phyloP scores from a whole-genome alignment of 2,113 vertebrate genomes.

The Montifringilla adamsi region DNA sequence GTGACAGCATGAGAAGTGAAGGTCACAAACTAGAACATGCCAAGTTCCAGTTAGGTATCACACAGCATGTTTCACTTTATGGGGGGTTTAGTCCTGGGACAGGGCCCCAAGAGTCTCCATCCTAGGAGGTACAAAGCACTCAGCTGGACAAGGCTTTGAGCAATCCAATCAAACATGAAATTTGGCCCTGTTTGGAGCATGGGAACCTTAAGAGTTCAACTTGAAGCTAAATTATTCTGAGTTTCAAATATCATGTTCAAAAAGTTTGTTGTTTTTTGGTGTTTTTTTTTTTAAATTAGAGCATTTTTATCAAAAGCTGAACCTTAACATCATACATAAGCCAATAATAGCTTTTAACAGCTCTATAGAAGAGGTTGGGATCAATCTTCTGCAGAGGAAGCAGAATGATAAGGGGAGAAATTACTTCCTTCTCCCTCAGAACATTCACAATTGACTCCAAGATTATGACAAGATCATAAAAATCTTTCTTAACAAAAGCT shows the following conservation, averaged over 20 bases:
- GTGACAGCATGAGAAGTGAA: background rate
- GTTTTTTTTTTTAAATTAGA: background rate
- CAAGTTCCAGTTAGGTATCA: background rate
- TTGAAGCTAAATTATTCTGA: background rate
- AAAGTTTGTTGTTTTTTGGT: background rate
- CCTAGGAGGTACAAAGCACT: background rate
- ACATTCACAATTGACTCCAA: background rate
- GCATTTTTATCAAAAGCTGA: background rate
- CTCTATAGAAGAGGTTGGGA: background rate
- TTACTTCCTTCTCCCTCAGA: background rate
- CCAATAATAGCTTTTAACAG: background rate
- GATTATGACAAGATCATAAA: background rate
- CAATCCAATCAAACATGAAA: background rate
- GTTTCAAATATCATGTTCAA: background rate
- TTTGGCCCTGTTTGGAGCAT: background rate
- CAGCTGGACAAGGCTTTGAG: background rate
- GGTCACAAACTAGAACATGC: background rate
- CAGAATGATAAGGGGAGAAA: background rate
- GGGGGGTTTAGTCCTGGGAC: background rate
- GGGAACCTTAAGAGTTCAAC: background rate
- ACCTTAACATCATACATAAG: background rate
- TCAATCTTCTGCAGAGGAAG: background rate
- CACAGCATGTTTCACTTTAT: background rate
- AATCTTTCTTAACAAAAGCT: background rate
- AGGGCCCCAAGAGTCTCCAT: background rate